Conservation (phyloP, 2,797 vertebrate species). For the Pseudomugil gertrudae region DNA sequence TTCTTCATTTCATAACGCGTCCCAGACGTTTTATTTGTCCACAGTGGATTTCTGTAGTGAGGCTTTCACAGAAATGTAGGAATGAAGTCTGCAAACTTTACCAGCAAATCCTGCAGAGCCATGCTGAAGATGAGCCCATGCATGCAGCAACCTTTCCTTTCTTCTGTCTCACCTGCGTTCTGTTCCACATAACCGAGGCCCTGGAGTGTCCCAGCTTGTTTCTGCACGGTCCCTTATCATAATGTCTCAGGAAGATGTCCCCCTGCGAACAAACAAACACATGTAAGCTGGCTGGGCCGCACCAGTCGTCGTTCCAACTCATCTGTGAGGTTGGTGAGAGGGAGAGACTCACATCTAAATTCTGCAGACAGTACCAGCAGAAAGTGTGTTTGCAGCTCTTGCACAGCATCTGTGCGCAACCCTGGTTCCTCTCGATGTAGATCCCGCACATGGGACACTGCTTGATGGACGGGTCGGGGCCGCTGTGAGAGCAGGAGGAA, state of each 20-base stretch:
- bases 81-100: conserved; percentile 26
- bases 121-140: conserved; percentile 23
- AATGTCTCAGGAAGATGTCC: conserved; percentile 96
- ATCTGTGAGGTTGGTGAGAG: background rate
- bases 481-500: conserved; percentile 63
- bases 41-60: conserved; percentile 4
- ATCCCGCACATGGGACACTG: conserved; percentile 93
- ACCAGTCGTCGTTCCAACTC: no score
- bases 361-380: conserved; percentile 98
- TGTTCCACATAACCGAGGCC: conserved; percentile 97
- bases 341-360: conserved; percentile 88
- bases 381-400: conserved; percentile 98
- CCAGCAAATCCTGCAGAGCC: conserved; percentile 14
- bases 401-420: conserved; percentile 98
- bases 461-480: conserved; percentile 87
- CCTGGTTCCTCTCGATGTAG: conserved; percentile 95
- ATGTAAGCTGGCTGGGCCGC: background rate
- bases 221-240: conserved; percentile 95
- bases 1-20: background rate
- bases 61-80: background rate
- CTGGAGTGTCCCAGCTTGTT: conserved; percentile 97
- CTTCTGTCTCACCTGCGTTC: conserved; percentile 88
- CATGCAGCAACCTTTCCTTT: conserved; percentile 7
- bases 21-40: background rate
- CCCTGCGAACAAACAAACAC: conserved; percentile 81